A percentile compares a stretch with the other conserved stretches of the same genome.
These are phyloP conservation scores for Trachelus stipa DNA, from an alignment of 2,888 invertebrate genomes.

Conservation along the genomic window DNA sequence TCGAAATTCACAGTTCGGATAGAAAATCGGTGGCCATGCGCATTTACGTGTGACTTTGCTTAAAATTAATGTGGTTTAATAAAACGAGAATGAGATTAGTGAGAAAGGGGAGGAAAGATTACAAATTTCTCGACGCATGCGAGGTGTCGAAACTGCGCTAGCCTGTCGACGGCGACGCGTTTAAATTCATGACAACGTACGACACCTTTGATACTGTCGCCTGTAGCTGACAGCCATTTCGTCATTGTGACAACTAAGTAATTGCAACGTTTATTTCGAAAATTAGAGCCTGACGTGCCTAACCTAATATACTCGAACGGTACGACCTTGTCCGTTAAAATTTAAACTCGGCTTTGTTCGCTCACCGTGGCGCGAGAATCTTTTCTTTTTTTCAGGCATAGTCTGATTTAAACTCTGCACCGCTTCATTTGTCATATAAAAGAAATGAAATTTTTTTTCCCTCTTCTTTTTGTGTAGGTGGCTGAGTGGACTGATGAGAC, in stretches of 20 bases:
- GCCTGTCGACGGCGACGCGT: neutral
- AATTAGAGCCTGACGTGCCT: neutral
- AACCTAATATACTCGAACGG: neutral
- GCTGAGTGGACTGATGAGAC: conserved; percentile 88
- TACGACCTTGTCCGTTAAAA: neutral
- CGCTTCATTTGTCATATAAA: neutral
- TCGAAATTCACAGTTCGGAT: neutral
- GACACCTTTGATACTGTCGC: neutral
- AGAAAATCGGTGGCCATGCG: neutral
- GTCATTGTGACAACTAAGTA: conserved; percentile 3
- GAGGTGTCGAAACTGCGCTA: neutral
- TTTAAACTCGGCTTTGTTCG: neutral
- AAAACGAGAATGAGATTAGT: neutral
- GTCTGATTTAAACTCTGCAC: neutral
- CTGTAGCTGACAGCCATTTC: conserved; percentile 8
- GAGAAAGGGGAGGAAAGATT: neutral
- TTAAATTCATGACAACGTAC: neutral
- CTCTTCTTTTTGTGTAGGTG: conserved; percentile 68
- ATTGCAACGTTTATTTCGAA: neutral
- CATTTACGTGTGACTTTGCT: neutral
- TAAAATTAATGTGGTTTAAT: neutral
- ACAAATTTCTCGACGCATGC: neutral
- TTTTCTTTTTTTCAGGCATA: neutral
- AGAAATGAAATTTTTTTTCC: neutral
- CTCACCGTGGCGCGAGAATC: neutral